Evolutionary conservation across 2,888 invertebrate species (phyloP).

Genomic region (Pecten maximus): DNA sequence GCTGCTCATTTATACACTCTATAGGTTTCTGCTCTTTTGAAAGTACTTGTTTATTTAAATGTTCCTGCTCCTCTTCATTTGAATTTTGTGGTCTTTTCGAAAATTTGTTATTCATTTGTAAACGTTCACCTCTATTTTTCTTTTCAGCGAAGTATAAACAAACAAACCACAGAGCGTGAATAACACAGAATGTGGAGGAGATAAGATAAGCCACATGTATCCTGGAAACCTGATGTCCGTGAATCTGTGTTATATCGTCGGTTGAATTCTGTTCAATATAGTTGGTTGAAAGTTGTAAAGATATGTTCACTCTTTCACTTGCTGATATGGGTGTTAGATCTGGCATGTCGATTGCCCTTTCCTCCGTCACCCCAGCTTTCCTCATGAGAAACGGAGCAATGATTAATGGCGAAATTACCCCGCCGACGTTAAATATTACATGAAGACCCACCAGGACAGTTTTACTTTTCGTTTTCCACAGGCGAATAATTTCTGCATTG

Average conservation of each 20-base stretch:
- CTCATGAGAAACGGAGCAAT: background rate
- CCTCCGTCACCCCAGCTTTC: background rate
- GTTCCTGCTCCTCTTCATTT: background rate
- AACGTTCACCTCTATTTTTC: background rate
- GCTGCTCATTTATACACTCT: too few species aligned
- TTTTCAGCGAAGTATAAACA: background rate
- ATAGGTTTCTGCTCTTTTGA: background rate
- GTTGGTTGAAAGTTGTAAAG: background rate
- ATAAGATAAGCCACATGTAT: background rate
- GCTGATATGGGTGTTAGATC: background rate
- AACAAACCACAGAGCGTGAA: background rate
- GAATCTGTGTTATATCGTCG: background rate
- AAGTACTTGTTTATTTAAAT: background rate
- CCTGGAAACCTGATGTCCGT: background rate
- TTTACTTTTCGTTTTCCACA: background rate
- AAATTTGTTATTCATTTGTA: background rate
- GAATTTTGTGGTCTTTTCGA: background rate
- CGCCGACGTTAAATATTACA: background rate
- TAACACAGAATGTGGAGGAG: background rate
- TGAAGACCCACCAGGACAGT: background rate
- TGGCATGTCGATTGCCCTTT: background rate
- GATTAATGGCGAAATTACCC: background rate
- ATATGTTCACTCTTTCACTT: background rate
- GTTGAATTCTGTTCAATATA: background rate
- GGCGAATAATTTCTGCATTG: background rate